These are phyloP conservation scores for Yponomeuta sedellus DNA, from an alignment of 2,888 invertebrate genomes.

Conservation along the genomic window DNA sequence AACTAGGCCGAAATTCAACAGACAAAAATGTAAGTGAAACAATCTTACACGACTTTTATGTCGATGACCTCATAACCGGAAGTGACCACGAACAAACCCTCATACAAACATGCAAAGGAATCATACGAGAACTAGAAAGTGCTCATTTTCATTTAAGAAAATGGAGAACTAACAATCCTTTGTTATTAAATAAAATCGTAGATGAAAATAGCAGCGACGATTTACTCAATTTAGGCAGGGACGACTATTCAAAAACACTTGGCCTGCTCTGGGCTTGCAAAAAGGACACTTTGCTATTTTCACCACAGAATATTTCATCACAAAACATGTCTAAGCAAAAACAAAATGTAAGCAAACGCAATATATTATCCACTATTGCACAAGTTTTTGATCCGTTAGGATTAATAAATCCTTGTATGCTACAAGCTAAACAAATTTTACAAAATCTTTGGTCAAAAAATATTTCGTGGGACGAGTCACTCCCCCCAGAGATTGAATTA, in stretches of 20 bases:
- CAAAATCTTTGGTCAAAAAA: constrained; percentile 13
- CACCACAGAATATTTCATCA: not conserved
- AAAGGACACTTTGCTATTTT: constrained; percentile 17
- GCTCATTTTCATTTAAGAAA: constrained; percentile 18
- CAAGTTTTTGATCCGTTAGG: constrained; percentile 21
- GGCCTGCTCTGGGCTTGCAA: constrained; percentile 18
- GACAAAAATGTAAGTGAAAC: not conserved
- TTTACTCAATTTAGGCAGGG: constrained; percentile 14
- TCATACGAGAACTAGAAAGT: constrained; percentile 12
- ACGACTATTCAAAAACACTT: constrained; percentile 18
- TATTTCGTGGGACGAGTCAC: constrained; percentile 12
- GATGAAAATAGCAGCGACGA: constrained; percentile 5
- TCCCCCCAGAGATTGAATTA: not conserved
- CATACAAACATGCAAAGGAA: constrained; percentile 16
- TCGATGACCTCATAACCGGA: constrained; percentile 7
- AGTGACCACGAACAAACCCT: constrained; percentile 9
- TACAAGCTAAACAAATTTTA: constrained; percentile 15
- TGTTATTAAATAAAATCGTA: constrained; percentile 8
- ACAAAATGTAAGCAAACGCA: no score
- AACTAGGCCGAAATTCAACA: not conserved
- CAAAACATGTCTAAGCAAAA: constrained; percentile 15
- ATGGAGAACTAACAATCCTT: constrained; percentile 16
- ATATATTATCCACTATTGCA: constrained; percentile 19
- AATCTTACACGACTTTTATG: constrained; percentile 3
- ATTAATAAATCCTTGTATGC: constrained; percentile 16